Conservation (phyloP, 2,113 vertebrate genomes). For the Xenus cinereus region DNA sequence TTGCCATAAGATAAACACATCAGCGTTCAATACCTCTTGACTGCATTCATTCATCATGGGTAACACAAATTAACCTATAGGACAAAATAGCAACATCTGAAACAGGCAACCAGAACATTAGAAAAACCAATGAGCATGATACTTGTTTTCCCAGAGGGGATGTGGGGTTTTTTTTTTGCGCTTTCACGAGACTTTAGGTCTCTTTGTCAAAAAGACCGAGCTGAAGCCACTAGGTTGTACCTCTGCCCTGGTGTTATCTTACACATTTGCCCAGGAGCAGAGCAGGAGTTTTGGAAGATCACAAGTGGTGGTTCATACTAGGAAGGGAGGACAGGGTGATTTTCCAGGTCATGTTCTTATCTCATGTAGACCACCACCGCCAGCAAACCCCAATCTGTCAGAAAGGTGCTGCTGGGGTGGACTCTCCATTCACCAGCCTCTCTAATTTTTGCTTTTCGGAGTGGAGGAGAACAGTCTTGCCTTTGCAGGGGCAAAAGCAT, state of each 20-base stretch:
- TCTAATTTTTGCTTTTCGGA: not conserved
- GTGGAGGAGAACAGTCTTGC: fast-evolving
- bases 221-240: not conserved
- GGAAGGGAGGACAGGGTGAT: not conserved
- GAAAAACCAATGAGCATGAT: fast-evolving
- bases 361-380: not conserved
- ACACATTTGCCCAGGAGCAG: not conserved
- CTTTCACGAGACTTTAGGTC: not conserved
- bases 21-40: constrained; percentile 36
- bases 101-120: not conserved
- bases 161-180: not conserved
- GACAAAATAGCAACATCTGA: not conserved
- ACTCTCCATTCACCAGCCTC: not conserved
- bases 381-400: not conserved
- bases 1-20: constrained; percentile 71
- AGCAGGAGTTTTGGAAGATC: not conserved
- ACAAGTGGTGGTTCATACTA: not conserved
- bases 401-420: not conserved
- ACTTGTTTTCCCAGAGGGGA: not conserved
- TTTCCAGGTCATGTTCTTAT: not conserved
- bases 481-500: not conserved
- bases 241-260: not conserved
- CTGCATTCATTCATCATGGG: not conserved
- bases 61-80: not conserved
- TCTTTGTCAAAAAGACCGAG: not conserved